Conservation (phyloP, 2,888 invertebrate genomes). For the Harpagoxenus sublaevis region DNA sequence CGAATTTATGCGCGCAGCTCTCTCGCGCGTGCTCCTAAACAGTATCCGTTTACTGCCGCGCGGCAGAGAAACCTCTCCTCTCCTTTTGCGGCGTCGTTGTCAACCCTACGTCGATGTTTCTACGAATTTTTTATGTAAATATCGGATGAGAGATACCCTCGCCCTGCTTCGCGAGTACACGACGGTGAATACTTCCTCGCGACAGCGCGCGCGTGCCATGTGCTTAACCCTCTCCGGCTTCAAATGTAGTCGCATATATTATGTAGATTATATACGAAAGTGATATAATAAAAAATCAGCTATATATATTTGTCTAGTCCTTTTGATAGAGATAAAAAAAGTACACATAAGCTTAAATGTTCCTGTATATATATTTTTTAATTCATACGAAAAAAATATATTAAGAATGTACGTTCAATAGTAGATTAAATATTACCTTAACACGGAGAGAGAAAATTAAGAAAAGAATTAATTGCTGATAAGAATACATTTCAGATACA, state of each 20-base stretch:
- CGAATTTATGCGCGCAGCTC: slow-evolving; percentile 27
- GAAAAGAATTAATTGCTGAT: background rate
- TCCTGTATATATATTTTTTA: background rate
- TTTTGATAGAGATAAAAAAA: background rate
- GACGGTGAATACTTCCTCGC: slow-evolving; percentile 11
- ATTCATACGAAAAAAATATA: background rate
- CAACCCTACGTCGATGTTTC: slow-evolving; percentile 32
- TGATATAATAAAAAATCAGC: slow-evolving; percentile 10
- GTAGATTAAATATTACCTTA: background rate
- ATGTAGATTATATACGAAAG: slow-evolving; percentile 19
- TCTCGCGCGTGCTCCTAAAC: slow-evolving; percentile 6
- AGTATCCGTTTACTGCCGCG: background rate
- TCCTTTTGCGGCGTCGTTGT: background rate
- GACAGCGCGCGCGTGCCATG: slow-evolving; percentile 27
- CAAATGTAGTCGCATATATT: slow-evolving; percentile 9
- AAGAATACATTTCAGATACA: background rate
- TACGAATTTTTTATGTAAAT: slow-evolving; percentile 53
- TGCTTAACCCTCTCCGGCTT: slow-evolving; percentile 25
- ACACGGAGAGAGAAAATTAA: no score
- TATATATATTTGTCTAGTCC: background rate
- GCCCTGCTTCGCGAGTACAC: background rate
- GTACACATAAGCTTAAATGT: background rate
- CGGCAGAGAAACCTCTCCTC: background rate
- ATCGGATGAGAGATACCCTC: slow-evolving; percentile 12
- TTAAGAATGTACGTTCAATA: background rate